A percentile compares a stretch with the other conserved stretches of the same genome.
Evolutionary conservation across 2,888 invertebrate genomes (phyloP).

Genomic region (Dicyrtoma fusca): DNA sequence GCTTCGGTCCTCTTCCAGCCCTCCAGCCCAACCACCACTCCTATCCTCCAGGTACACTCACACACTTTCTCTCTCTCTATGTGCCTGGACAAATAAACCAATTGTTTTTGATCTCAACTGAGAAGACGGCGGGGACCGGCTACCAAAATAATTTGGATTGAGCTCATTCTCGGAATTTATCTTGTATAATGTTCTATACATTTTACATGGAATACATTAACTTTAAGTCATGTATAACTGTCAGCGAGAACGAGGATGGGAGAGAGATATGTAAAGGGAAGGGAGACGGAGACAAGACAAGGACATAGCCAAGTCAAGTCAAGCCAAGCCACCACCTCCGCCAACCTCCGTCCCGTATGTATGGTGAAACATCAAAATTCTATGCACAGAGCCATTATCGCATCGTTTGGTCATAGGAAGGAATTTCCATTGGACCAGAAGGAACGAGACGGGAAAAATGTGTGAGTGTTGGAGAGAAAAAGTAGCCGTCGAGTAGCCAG

Average conservation of each 20-base stretch:
- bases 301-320: conserved; percentile 2
- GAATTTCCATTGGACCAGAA: conserved; percentile 23
- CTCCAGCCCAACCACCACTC: too few relatives aligned
- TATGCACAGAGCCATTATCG: conserved; percentile 25
- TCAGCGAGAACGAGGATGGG: background rate
- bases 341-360: background rate
- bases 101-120: too few relatives aligned
- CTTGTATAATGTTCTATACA: too few relatives aligned
- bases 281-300: background rate
- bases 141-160: too few relatives aligned
- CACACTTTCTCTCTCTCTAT: too few relatives aligned
- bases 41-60: too few relatives aligned
- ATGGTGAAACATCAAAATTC: conserved; percentile 14
- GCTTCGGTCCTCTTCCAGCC: too few relatives aligned
- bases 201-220: too few relatives aligned
- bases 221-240: background rate
- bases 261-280: background rate
- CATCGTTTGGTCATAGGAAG: conserved; percentile 18
- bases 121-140: too few relatives aligned
- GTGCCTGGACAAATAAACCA: too few relatives aligned
- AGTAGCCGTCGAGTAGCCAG: background rate
- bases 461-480: background rate
- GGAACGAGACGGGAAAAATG: conserved; percentile 13
- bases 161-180: too few relatives aligned
- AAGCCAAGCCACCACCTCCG: conserved; percentile 6